A percentile compares a stretch with the other conserved stretches of the same genome.
Evolutionary conservation across 1,140 invertebrate species (phyloP).

Genomic region (Pectinophora gossypiella): DNA sequence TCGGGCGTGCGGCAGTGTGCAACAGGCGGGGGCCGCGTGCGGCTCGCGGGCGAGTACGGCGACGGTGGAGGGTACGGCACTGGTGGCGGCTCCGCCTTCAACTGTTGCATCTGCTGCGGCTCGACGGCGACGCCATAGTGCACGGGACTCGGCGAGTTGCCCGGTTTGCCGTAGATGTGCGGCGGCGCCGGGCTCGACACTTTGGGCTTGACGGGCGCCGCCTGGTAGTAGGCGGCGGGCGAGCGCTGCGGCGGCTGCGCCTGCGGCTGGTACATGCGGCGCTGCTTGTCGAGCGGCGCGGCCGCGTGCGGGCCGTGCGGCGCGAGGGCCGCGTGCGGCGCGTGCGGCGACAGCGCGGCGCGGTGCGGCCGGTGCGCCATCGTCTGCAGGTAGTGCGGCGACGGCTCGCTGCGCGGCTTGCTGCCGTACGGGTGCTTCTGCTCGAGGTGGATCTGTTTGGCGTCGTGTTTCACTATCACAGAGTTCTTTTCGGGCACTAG

Average conservation of each 20-base stretch:
- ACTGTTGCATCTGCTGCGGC: conserved; percentile 76
- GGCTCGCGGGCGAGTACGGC: conserved; percentile 73
- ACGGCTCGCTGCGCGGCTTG: conserved; percentile 77
- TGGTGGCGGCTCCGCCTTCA: conserved; percentile 81
- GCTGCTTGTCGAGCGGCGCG: conserved; percentile 77
- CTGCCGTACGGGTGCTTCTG: conserved; percentile 79
- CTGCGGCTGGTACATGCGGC: conserved; percentile 85
- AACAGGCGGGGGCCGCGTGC: conserved; percentile 75
- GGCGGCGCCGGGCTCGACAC: conserved; percentile 87
- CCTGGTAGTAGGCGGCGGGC: conserved; percentile 68
- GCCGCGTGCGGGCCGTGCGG: conserved; percentile 81
- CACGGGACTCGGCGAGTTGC: conserved; percentile 77
- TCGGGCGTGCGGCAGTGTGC: conserved; percentile 61
- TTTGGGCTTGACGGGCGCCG: conserved; percentile 81
- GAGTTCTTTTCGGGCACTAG: conserved; percentile 83
- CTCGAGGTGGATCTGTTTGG: conserved; percentile 76
- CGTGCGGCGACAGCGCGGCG: conserved; percentile 75
- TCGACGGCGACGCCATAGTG: conserved; percentile 79
- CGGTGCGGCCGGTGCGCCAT: conserved; percentile 78
- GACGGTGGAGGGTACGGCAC: conserved; percentile 77
- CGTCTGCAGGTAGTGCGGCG: conserved; percentile 78
- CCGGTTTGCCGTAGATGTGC: conserved; percentile 85
- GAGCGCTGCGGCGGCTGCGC: conserved; percentile 80
- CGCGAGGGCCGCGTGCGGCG: conserved; percentile 75
- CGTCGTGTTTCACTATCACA: conserved; percentile 87